A percentile compares a stretch with the other conserved stretches of the same genome.
Conservation (phyloP, 1,140 invertebrate genomes). For the Zaprionus vittiger region DNA sequence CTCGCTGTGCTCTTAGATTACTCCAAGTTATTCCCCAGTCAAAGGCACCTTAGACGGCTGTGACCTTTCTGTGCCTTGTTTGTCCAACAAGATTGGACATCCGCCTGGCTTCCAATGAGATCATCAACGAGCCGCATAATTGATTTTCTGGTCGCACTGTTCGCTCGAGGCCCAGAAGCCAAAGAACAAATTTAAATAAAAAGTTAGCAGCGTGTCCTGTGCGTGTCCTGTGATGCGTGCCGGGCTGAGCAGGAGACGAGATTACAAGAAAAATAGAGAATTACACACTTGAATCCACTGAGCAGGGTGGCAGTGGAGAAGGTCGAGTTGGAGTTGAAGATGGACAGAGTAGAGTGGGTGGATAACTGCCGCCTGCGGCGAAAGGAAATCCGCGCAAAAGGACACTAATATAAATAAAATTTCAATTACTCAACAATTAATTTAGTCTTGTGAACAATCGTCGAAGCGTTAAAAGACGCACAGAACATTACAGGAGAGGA, state of each 20-base stretch:
- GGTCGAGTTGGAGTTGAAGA: background rate
- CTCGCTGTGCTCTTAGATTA: too few relatives aligned
- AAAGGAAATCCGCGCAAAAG: conserved; percentile 69
- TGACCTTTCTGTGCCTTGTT: background rate
- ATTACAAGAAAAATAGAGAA: conserved; percentile 67
- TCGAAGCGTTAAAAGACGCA: conserved; percentile 72
- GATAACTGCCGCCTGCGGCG: conserved; percentile 54
- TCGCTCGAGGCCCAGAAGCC: conserved; percentile 9
- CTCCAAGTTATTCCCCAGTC: too few relatives aligned
- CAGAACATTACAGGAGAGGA: conserved; percentile 18
- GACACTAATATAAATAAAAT: conserved; percentile 84
- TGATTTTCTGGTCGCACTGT: conserved; percentile 56
- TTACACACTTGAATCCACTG: conserved; percentile 71
- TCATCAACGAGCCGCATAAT: conserved; percentile 69
- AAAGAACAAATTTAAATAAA: conserved; percentile 71
- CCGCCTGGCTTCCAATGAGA: conserved; percentile 34
- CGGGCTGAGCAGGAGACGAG: conserved; percentile 27
- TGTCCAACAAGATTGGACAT: background rate
- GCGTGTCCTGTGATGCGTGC: conserved; percentile 47
- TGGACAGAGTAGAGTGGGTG: conserved; percentile 21
- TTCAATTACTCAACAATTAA: conserved; percentile 85
- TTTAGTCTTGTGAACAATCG: conserved; percentile 79
- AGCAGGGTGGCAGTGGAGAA: background rate
- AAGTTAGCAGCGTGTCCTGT: conserved; percentile 50
- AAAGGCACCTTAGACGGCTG: background rate